Percentiles rank a stretch among this genome's conserved stretches.
phyloP scores from a whole-genome alignment of 2,797 vertebrate genomes.

The Telmatherina bonti region DNA sequence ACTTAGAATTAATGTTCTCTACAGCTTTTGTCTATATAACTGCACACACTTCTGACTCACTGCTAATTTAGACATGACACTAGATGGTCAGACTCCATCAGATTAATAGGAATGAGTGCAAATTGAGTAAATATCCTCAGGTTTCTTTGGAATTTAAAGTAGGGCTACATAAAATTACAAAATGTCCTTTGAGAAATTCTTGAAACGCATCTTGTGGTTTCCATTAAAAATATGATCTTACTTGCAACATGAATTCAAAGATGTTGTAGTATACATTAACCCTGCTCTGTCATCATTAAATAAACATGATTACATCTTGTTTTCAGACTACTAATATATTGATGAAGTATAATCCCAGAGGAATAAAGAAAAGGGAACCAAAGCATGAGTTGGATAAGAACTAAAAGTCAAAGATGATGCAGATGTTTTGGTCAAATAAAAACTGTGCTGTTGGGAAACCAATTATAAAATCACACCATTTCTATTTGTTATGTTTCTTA shows the following conservation, averaged over 20 bases:
- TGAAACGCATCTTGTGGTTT: slow-evolving; percentile 6
- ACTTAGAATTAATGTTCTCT: no score
- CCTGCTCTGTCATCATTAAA: slow-evolving; percentile 28
- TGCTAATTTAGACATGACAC: no score
- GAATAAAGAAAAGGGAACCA: slow-evolving; percentile 23
- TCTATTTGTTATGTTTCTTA: background rate
- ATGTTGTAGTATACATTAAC: slow-evolving; percentile 35
- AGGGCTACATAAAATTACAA: background rate
- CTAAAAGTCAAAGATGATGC: background rate
- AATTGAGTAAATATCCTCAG: slow-evolving; percentile 4
- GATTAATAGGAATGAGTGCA: background rate
- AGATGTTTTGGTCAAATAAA: background rate
- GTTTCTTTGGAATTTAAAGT: slow-evolving; percentile 25
- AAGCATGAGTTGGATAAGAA: slow-evolving; percentile 20
- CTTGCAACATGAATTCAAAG: slow-evolving; percentile 10
- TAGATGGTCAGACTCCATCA: background rate
- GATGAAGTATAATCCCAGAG: slow-evolving; percentile 21
- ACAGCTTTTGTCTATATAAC: no score
- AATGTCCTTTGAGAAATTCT: slow-evolving; percentile 13
- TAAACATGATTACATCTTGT: slow-evolving; percentile 43
- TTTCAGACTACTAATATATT: slow-evolving; percentile 30
- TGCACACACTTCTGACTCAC: no score
- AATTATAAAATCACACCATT: background rate
- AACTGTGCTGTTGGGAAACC: background rate
- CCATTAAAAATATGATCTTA: slow-evolving; percentile 15